Evolutionary conservation across 2,888 invertebrate species (phyloP).

Genomic region (Spisula solida): DNA sequence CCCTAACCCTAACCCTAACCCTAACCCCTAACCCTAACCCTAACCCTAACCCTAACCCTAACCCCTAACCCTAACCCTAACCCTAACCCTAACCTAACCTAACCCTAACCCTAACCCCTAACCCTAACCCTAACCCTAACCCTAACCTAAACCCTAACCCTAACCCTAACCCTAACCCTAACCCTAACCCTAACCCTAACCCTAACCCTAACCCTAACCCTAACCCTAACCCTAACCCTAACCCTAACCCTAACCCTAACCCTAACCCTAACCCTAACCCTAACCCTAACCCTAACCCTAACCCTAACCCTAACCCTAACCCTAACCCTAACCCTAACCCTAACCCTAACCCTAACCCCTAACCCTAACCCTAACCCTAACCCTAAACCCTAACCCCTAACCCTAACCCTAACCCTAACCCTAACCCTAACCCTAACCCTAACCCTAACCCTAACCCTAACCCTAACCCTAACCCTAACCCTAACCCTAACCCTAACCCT

Average conservation of each 20-base stretch:
- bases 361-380: constrained; percentile 73
- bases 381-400: constrained; percentile 69
- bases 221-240: background rate
- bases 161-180: constrained; percentile 7
- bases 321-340: constrained; percentile 69
- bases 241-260: constrained; percentile 57
- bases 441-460: background rate
- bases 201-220: constrained; percentile 11
- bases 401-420: constrained; percentile 72
- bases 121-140: constrained; percentile 69
- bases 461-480: background rate
- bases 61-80: no score
- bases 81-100: no score
- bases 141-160: constrained; percentile 66
- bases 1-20: constrained; percentile 67
- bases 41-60: no score
- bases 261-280: constrained; percentile 67
- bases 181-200: constrained; percentile 52
- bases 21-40: constrained; percentile 70
- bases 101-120: no score
- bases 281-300: constrained; percentile 71
- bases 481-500: background rate
- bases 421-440: constrained; percentile 59
- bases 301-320: constrained; percentile 72
- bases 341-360: constrained; percentile 69